Conservation (phyloP, 2,797 vertebrate species). For the Crenichthys baileyi region DNA sequence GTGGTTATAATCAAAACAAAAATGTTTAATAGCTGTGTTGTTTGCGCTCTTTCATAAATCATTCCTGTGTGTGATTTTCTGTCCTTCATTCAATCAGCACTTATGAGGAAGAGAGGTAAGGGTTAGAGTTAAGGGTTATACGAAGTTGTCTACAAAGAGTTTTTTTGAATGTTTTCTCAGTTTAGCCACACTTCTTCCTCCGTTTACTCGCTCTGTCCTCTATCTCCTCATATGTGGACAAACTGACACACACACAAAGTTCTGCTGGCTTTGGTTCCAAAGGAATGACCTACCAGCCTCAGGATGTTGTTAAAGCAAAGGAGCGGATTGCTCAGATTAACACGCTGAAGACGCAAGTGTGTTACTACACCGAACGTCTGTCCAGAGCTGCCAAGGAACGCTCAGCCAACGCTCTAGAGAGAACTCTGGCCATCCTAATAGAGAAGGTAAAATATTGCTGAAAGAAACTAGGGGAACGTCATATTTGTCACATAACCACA, state of each 20-base stretch:
- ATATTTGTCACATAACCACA: neutral
- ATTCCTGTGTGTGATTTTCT: constrained; percentile 11
- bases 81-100: constrained; percentile 78
- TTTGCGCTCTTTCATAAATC: neutral
- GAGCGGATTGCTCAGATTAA: constrained; percentile 98
- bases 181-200: neutral
- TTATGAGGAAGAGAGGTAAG: constrained; percentile 96
- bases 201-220: neutral
- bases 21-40: neutral
- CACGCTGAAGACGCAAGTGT: constrained; percentile 97
- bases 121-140: constrained; percentile 26
- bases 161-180: neutral
- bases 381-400: constrained; percentile 95
- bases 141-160: neutral
- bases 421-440: constrained; percentile 93
- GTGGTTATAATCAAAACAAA: constrained; percentile 51
- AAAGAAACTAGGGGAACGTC: neutral
- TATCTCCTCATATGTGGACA: neutral
- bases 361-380: constrained; percentile 96
- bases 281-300: constrained; percentile 90
- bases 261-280: constrained; percentile 86
- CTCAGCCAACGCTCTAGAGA: constrained; percentile 93
- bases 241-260: constrained; percentile 36
- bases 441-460: constrained; percentile 86
- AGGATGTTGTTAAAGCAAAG: constrained; percentile 93